A percentile compares a stretch with the other conserved stretches of the same genome.
Conservation (phyloP, 2,888 invertebrate genomes). For the Cantharis nigra region DNA sequence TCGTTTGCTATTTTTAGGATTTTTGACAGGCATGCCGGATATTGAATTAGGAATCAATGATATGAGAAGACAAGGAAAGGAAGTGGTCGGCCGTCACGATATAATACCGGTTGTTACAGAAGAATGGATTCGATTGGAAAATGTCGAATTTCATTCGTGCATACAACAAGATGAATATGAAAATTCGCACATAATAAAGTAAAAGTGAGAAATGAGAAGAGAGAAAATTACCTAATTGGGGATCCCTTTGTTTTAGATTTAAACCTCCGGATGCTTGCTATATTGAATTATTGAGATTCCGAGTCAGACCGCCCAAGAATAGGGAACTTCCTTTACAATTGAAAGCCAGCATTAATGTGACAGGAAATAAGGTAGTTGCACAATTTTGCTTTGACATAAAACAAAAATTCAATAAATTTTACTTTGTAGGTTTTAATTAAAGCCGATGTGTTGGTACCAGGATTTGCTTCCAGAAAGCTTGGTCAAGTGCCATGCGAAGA, state of each 20-base stretch:
- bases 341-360: slow-evolving; percentile 86
- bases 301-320: slow-evolving; percentile 93
- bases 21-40: slow-evolving; percentile 94
- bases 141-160: slow-evolving; percentile 91
- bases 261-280: slow-evolving; percentile 98
- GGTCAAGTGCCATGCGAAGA: slow-evolving; percentile 98
- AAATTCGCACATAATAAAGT: slow-evolving; percentile 83
- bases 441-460: slow-evolving; percentile 94
- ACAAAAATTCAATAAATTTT: neutral
- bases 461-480: slow-evolving; percentile 92
- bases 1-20: slow-evolving; percentile 93
- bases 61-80: slow-evolving; percentile 95
- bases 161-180: slow-evolving; percentile 92
- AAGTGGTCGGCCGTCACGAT: slow-evolving; percentile 98
- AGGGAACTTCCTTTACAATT: slow-evolving; percentile 95
- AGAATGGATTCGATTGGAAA: slow-evolving; percentile 97
- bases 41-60: slow-evolving; percentile 98
- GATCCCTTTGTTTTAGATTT: slow-evolving; percentile 64
- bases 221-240: neutral
- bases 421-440: slow-evolving; percentile 81
- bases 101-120: slow-evolving; percentile 98
- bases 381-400: neutral
- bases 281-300: slow-evolving; percentile 94
- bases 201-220: slow-evolving; percentile 37
- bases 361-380: slow-evolving; percentile 73